Evolutionary conservation across 2,797 vertebrate species (phyloP), one percentile per base, ranked within the genome.

Genomic region (Myotis vivesi): DNA sequence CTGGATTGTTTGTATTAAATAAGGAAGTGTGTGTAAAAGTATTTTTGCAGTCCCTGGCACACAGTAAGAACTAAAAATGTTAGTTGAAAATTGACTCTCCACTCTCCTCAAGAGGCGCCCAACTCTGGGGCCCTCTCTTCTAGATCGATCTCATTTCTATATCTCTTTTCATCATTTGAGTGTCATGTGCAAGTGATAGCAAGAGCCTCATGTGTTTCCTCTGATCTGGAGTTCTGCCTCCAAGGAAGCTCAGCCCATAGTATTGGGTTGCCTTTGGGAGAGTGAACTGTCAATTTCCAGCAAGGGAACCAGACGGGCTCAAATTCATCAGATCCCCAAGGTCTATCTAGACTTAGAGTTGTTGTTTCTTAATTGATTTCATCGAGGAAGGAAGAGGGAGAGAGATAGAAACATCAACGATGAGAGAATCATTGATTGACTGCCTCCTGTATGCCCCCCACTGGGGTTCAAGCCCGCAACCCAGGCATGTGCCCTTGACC

Each of bases 1-100:
- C 49, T 92, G 41, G 76, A 77, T 53, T 93, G 20, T 94, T 92
- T 84, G 46, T 44, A 75, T 87, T 92, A 82, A 94, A 87, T 73
- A 85, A 73, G 23, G 62, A 91, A 69, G 49, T 51, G 6, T 88
- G 44, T 33, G 30, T 82, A 73, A 94, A 95, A 94, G 46, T 64
- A 91, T 36, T 92, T 91, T 92, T 72, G 36, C 19, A 92, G 33
- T 92, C 23, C 23, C 69, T 93, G 28, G 41, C 25, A 91, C 30
- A 92, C 38, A 71, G 55, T 44, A 88, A 71, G 57, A 82, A 83
- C 41, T 85, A 80, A 92, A 95, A 64, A 72, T 94, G 11, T 85
- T 76, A 36, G 12, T 59, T 66, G 72, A 62, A 92, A 91, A 95
- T 38, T 22, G 41, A 91, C 41, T 92, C 51, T 91, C 30, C 9